Evolutionary conservation across 2,797 vertebrate genomes (phyloP).

Genomic region (Sebastes miniatus): DNA sequence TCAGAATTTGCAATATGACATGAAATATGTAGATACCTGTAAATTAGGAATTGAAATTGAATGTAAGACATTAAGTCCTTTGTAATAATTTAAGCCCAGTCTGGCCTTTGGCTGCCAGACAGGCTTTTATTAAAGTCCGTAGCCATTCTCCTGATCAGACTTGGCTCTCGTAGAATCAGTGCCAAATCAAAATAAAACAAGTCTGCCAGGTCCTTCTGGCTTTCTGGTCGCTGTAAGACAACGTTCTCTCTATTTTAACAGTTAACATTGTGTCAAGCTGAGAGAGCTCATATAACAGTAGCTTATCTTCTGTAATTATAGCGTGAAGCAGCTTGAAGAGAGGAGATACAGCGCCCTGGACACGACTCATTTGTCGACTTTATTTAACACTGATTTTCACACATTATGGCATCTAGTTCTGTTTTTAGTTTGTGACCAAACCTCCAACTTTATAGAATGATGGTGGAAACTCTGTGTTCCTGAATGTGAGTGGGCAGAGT

Average conservation of each 20-base stretch:
- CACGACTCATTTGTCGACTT: slow-evolving; percentile 23
- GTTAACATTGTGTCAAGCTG: slow-evolving; percentile 45
- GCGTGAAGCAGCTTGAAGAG: slow-evolving; percentile 43
- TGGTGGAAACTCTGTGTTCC: slow-evolving; percentile 45
- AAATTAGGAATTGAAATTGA: not conserved
- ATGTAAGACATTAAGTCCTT: not conserved
- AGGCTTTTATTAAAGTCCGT: not conserved
- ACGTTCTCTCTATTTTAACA: slow-evolving; percentile 47
- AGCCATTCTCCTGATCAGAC: not conserved
- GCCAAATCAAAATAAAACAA: slow-evolving; percentile 35
- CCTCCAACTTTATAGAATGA: slow-evolving; percentile 27
- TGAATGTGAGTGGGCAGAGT: slow-evolving; percentile 53
- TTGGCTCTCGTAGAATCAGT: not conserved
- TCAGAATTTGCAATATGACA: not conserved
- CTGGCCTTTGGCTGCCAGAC: not conserved
- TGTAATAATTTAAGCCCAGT: not conserved
- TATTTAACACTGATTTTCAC: slow-evolving; percentile 28
- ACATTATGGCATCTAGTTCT: slow-evolving; percentile 17
- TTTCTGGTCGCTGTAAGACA: slow-evolving; percentile 23
- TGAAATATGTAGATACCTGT: not conserved
- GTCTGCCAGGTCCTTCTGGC: slow-evolving; percentile 40
- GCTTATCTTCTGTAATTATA: slow-evolving; percentile 33
- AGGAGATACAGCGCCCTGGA: slow-evolving; percentile 27
- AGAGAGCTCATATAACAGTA: slow-evolving; percentile 26
- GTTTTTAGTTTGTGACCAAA: slow-evolving; percentile 36